Evolutionary conservation across 92 coral and sea anemone genomes (phyloP).

Genomic region (Parazoanthus atlanticus): DNA sequence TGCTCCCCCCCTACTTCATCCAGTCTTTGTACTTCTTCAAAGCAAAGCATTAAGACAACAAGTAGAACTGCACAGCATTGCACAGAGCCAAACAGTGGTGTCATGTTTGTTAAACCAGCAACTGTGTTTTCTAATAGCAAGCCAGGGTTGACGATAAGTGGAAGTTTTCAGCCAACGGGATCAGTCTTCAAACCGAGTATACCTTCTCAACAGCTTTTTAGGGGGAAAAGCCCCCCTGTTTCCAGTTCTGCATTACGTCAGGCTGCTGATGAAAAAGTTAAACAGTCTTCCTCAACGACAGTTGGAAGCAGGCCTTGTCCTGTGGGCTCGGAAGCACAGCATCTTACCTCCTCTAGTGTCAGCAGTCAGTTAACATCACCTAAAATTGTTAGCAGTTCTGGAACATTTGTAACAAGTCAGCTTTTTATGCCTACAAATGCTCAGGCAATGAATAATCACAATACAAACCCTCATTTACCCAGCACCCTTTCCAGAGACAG

Average conservation of each 20-base stretch:
- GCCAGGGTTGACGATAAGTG: conserved; percentile 86
- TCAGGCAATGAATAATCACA: conserved; percentile 12
- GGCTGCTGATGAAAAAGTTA: background rate
- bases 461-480: background rate
- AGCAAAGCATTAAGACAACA: conserved; percentile 17
- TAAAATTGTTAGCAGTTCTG: background rate
- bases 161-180: conserved; percentile 81
- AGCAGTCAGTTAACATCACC: background rate
- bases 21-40: conserved; percentile 22
- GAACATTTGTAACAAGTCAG: background rate
- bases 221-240: background rate
- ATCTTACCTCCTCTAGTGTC: background rate
- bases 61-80: background rate
- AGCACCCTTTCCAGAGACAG: background rate
- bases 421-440: background rate
- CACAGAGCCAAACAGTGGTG: conserved; percentile 10
- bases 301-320: conserved; percentile 2
- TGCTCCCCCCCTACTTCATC: background rate
- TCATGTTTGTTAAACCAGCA: conserved; percentile 31
- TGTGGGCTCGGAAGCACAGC: background rate
- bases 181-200: conserved; percentile 82
- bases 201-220: conserved; percentile 41
- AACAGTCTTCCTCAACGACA: background rate
- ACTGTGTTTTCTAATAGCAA: conserved; percentile 27
- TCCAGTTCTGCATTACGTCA: background rate